Percentiles rank a stretch among this genome's conserved stretches.
These are phyloP conservation scores for Spilosoma lubricipeda DNA, from an alignment of 2,888 invertebrate species.

Conservation along the genomic window DNA sequence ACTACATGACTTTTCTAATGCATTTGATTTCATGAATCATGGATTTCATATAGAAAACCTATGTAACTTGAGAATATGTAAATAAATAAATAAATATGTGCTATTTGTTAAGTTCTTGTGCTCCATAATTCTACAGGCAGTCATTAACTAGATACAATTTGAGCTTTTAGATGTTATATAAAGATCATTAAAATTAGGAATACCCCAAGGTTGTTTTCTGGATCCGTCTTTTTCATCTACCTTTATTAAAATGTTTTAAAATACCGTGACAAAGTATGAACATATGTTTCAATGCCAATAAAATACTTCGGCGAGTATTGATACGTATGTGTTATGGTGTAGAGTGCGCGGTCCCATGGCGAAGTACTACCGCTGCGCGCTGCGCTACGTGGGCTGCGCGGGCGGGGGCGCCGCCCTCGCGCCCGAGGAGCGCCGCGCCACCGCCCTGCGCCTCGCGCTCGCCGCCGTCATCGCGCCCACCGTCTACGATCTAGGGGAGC, in stretches of 20 bases:
- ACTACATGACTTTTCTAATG: not conserved
- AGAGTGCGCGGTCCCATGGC: slow-evolving; percentile 95
- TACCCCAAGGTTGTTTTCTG: not conserved
- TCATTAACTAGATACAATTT: not conserved
- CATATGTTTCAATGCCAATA: not conserved
- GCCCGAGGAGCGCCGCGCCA: slow-evolving; percentile 61
- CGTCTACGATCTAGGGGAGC: slow-evolving; percentile 98
- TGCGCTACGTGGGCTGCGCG: slow-evolving; percentile 89
- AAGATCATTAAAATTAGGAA: not conserved
- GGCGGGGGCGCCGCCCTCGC: slow-evolving; percentile 68
- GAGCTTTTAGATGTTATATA: not conserved
- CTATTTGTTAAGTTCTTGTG: not conserved
- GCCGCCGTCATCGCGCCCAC: slow-evolving; percentile 98
- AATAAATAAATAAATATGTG: too few species aligned
- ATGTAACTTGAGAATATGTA: not conserved
- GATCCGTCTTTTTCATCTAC: not conserved
- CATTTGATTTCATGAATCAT: not conserved
- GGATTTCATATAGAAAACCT: not conserved
- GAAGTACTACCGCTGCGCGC: slow-evolving; percentile 97
- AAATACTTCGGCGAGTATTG: not conserved
- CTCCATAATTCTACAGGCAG: not conserved
- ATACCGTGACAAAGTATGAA: not conserved
- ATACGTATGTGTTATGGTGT: not conserved
- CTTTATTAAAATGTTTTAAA: too few species aligned
- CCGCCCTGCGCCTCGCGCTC: slow-evolving; percentile 95